These are phyloP conservation scores for Cylas formicarius DNA, from an alignment of 1,140 invertebrate species.

Conservation along the genomic window DNA sequence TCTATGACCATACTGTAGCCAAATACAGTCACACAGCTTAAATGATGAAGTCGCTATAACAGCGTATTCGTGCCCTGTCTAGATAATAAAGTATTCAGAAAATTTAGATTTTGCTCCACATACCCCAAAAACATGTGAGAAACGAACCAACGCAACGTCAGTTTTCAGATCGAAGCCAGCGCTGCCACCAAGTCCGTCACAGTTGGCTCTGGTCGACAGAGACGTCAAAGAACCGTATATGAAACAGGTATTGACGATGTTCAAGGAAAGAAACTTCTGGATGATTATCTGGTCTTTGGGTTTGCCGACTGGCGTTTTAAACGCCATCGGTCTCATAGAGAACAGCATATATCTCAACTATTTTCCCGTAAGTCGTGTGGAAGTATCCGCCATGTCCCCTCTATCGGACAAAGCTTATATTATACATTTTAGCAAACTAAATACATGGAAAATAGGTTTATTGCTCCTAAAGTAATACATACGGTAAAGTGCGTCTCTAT, in stretches of 20 bases:
- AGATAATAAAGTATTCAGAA: no score
- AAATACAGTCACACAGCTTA: no score
- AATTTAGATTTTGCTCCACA: slow-evolving; percentile 3
- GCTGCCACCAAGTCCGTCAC: slow-evolving; percentile 48
- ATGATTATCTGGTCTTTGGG: slow-evolving; percentile 26
- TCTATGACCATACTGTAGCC: no score
- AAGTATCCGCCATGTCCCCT: not conserved
- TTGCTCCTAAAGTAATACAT: not conserved
- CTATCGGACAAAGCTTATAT: no score
- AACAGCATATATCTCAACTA: slow-evolving; percentile 30
- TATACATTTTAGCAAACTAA: no score
- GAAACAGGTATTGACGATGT: slow-evolving; percentile 16
- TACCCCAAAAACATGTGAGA: slow-evolving; percentile 1
- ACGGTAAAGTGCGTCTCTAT: not conserved
- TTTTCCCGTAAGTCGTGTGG: slow-evolving; percentile 33
- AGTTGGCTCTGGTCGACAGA: slow-evolving; percentile 17
- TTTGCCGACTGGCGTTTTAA: slow-evolving; percentile 27
- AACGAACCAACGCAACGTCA: slow-evolving; percentile 27
- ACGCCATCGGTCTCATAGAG: slow-evolving; percentile 27
- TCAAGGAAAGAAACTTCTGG: slow-evolving; percentile 27
- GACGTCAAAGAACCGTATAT: slow-evolving; percentile 10
- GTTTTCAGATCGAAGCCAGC: slow-evolving; percentile 54
- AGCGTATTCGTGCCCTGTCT: no score
- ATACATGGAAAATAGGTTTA: no score
- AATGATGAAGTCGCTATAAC: no score